Percentiles rank a stretch among this genome's conserved stretches.
Evolutionary conservation across 1,140 invertebrate genomes (phyloP).

Genomic region (Triops cancriformis): DNA sequence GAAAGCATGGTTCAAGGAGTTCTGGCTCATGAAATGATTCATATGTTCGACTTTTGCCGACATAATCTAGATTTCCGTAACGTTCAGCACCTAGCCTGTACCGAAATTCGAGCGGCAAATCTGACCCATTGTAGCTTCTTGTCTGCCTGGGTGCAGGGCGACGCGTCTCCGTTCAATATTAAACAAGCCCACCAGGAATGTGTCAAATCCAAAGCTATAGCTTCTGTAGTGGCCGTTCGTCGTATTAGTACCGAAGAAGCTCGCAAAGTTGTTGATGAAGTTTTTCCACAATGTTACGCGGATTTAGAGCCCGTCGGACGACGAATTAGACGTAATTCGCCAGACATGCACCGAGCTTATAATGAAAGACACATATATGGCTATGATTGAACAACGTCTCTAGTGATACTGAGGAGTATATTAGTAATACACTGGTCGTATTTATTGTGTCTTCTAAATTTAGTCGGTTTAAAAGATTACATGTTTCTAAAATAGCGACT

Average conservation of each 20-base stretch:
- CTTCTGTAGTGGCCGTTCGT: conserved; percentile 70
- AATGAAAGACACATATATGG: conserved; percentile 68
- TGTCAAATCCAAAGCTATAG: conserved; percentile 76
- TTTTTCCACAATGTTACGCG: conserved; percentile 84
- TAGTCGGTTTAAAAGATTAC: too few relatives aligned
- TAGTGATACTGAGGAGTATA: background rate
- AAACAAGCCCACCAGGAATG: conserved; percentile 72
- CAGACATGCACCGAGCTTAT: conserved; percentile 66
- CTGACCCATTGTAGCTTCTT: conserved; percentile 82
- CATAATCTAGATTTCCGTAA: conserved; percentile 83
- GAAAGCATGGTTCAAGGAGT: conserved; percentile 63
- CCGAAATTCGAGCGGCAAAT: conserved; percentile 86
- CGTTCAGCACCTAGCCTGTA: conserved; percentile 87
- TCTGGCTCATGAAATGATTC: conserved; percentile 85
- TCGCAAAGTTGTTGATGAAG: conserved; percentile 65
- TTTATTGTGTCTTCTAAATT: background rate
- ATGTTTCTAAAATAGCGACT: too few relatives aligned
- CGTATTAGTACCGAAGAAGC: conserved; percentile 64
- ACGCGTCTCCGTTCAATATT: conserved; percentile 62
- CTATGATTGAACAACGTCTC: conserved; percentile 46
- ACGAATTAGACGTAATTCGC: conserved; percentile 62
- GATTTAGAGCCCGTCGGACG: conserved; percentile 90
- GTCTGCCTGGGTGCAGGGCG: conserved; percentile 65
- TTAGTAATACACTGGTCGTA: background rate
- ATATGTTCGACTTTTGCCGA: conserved; percentile 92